Base-by-base conservation (phyloP, 2,888 invertebrate genomes). In the Euzophera pinguis region DNA sequence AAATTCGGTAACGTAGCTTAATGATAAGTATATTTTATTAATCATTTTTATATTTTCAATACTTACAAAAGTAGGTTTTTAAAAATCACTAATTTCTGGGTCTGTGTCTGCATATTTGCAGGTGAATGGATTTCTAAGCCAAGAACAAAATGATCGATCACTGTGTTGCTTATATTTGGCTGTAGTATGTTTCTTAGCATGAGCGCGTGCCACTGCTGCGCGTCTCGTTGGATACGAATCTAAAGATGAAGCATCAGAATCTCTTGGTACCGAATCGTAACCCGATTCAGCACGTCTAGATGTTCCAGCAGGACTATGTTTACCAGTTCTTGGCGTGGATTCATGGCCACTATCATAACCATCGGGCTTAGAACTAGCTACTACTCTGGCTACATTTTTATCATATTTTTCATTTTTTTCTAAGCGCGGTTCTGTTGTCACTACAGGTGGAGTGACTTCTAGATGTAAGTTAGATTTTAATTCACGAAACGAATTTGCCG, bases 201-300 rank as follows among this genome's bases (percentile, higher is more conserved):
- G 90, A 3, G 90, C 90, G 61, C 90, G 70, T 10, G 91, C 85
- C 7, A 89, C 86, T 10, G 89, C 88, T n/a, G 91, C 84, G 43
- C 88, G 76, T 17, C 90, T 72, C 6, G 91, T 90, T 3, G 90
- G 90, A 51, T 90, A 91, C 0, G 97, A 97, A 60, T 96, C 96
- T 62, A 96, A 93, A 55, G 96, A 96, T 16, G 96, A 96, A 57
- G 96, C 96, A 73, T 97, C 97, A 63, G 95, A 95, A 78, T 97
- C 97, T 57, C 97, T 91, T 8, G 97, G 94, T 60, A 97, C 96
- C 67, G 97, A 97, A 73, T 98, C 98, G 71, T 97, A 98, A 0
- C 98, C 98, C 69, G 96, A 97, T 75, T 97, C 97, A 2, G 97
- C 96, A 49, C 95, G 91, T 61, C 95, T 88, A 0, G 95, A 95